phyloP scores from a whole-genome alignment of 30 jellyfish, hydroid and myxozoan species.

The Aurelia sp. region DNA sequence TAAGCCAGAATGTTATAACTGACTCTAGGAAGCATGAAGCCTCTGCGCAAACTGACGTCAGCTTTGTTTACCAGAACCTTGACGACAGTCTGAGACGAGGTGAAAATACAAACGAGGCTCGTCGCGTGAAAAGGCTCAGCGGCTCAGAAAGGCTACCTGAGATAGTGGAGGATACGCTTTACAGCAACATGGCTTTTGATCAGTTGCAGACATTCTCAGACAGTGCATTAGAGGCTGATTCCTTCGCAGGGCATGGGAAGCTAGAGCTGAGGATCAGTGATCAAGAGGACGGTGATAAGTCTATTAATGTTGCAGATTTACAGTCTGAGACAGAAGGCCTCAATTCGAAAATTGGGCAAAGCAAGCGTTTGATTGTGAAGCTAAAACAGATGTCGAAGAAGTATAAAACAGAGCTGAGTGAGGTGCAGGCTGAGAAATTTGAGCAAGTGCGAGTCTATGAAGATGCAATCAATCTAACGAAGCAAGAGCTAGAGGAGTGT shows the following conservation, averaged over 20 bases:
- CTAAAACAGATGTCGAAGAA: conserved; percentile 58
- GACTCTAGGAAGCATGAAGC: conserved; percentile 12
- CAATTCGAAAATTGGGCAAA: conserved; percentile 46
- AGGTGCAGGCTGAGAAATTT: conserved; percentile 54
- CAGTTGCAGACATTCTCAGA: conserved; percentile 67
- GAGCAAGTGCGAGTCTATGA: conserved; percentile 63
- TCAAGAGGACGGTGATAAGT: conserved; percentile 43
- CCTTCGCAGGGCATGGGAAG: conserved; percentile 44
- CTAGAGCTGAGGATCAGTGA: conserved; percentile 41
- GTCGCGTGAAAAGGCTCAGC: conserved; percentile 39
- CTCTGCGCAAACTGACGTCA: conserved; percentile 49
- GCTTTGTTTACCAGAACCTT: conserved; percentile 10
- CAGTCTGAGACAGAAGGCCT: conserved; percentile 38
- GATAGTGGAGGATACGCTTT: conserved; percentile 60
- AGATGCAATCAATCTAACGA: conserved; percentile 23
- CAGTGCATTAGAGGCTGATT: conserved; percentile 51
- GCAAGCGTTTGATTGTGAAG: conserved; percentile 42
- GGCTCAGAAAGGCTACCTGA: conserved; percentile 69
- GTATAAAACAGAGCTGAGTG: conserved; percentile 55
- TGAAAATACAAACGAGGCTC: background rate
- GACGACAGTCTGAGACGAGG: conserved; percentile 5
- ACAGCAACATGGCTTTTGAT: conserved; percentile 45
- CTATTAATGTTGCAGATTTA: conserved; percentile 6
- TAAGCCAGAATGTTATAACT: background rate
- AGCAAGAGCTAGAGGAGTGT: conserved; percentile 47